phyloP scores from a whole-genome alignment of 1,140 invertebrate genomes.

The Vollenhovia emeryi region DNA sequence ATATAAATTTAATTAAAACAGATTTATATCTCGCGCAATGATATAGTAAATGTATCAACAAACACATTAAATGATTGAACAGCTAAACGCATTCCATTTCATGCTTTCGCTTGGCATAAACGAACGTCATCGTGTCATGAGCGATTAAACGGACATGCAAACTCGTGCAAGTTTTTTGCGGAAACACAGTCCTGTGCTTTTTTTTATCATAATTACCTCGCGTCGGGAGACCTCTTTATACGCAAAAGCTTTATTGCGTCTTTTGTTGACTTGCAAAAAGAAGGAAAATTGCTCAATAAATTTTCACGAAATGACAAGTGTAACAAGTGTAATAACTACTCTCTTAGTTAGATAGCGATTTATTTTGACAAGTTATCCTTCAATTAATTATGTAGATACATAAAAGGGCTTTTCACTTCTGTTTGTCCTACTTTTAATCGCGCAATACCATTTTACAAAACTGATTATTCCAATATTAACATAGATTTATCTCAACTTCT shows the following conservation, averaged over 20 bases:
- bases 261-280: neutral
- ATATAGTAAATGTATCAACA: neutral
- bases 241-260: neutral
- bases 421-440: neutral
- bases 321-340: neutral
- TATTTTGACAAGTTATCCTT: neutral
- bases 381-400: neutral
- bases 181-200: neutral
- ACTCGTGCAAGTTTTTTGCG: neutral
- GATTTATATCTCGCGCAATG: neutral
- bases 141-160: conserved; percentile 2
- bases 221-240: neutral
- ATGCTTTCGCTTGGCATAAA: neutral
- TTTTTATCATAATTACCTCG: neutral
- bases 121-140: neutral
- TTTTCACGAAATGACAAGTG: neutral
- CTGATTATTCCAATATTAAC: neutral
- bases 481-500: neutral
- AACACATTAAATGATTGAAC: neutral
- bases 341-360: neutral
- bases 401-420: neutral
- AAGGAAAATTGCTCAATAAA: neutral
- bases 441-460: neutral
- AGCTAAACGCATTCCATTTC: neutral
- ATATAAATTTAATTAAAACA: conserved; percentile 5